These are phyloP conservation scores for Gadus chalcogrammus DNA, from an alignment of 2,113 vertebrate genomes.

Conservation along the genomic window DNA sequence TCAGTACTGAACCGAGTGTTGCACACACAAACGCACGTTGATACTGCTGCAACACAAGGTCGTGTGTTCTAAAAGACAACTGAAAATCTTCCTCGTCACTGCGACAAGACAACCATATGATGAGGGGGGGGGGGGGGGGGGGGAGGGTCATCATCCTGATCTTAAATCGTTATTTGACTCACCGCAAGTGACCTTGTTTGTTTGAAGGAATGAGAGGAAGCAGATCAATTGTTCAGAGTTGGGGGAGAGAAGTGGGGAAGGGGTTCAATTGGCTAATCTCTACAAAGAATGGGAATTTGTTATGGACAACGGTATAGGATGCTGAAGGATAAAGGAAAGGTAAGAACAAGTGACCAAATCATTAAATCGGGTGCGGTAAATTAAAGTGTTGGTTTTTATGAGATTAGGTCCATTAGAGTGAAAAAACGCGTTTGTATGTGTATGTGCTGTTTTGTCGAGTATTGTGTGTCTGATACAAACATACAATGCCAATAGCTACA, in stretches of 20 bases:
- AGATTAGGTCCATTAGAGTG: slow-evolving; percentile 68
- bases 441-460: slow-evolving; percentile 57
- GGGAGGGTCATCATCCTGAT: no score
- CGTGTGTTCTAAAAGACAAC: neutral
- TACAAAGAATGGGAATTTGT: slow-evolving; percentile 29
- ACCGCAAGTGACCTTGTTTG: no score
- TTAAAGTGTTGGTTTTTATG: slow-evolving; percentile 65
- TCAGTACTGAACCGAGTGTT: slow-evolving; percentile 11
- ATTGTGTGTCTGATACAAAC: slow-evolving; percentile 63
- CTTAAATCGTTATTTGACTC: no score
- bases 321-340: slow-evolving; percentile 39
- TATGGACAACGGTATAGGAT: slow-evolving; percentile 35
- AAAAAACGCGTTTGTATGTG: slow-evolving; percentile 38
- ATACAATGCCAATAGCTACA: slow-evolving; percentile 73
- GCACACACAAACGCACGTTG: neutral
- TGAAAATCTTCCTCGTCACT: slow-evolving; percentile 14
- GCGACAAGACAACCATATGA: neutral
- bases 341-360: slow-evolving; percentile 41
- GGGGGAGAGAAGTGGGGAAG: neutral
- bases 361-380: slow-evolving; percentile 49
- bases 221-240: neutral
- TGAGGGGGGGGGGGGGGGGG: no score
- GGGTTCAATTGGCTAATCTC: neutral
- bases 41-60: slow-evolving; percentile 23
- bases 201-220: neutral